Evolutionary conservation across 2,797 vertebrate genomes (phyloP), one percentile per base, ranked within the genome.

Genomic region (Pristis pectinata): DNA sequence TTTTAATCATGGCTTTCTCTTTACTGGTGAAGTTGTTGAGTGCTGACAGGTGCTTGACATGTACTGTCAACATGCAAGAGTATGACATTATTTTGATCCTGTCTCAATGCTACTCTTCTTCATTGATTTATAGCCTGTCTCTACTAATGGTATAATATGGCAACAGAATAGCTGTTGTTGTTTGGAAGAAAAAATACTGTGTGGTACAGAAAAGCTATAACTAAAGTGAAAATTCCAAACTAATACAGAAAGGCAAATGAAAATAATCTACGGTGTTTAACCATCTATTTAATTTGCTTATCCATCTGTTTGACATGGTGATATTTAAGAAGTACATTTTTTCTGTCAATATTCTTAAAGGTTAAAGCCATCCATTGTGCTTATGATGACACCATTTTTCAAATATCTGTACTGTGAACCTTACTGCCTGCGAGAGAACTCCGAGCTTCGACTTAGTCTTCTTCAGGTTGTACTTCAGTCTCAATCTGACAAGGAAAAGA

Each of bases 321-420:
- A 59, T 59, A 59, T 59, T 59, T n/a, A 87, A 94, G 77, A 64
- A 61, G 41, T 34, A 19, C 9, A 74, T 41, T 70, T 76, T 30
- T 82, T 53, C 94, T n/a, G 94, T 61, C 7, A 4, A 72, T 95
- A 80, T 93, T 27, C 37, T 95, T 95, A 95, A 96, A 99, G 99
- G 95, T 95, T 96, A 37, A 97, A 98, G 95, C 95, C 95, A 24
- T 97, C 97, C 0, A 98, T 96, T 95, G 95, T 99, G 95, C 95
- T 96, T 96, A 97, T 98, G 97, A 97, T 99, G 97, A 96, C 96
- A 6, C 98, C 99, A 0, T 99, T 99, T 96, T 96, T 99, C 8
- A 97, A 97, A 82, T 99, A 98, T 96, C 96, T 99, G 4, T 99
- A 98, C 96, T 99, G 99, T 6, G 98, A 99, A 95, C 98, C 98